A percentile compares a stretch with the other conserved stretches of the same genome.
Conservation (phyloP, 2,888 invertebrate species). For the Kryphioiulus occultus region DNA sequence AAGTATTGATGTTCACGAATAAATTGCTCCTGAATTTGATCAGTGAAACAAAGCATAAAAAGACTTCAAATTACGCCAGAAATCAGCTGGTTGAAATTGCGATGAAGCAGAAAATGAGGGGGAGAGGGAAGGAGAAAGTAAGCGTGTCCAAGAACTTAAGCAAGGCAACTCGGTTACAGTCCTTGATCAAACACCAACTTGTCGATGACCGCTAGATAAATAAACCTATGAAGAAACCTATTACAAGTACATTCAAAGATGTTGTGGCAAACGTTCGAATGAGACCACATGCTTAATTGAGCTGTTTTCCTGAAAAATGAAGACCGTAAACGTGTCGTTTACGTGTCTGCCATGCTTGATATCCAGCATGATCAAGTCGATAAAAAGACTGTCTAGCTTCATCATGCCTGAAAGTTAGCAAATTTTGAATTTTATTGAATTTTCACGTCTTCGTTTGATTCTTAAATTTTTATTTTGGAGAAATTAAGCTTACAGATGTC, state of each 20-base stretch:
- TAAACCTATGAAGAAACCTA: background rate
- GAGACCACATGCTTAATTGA: background rate
- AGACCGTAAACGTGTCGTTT: too few relatives aligned
- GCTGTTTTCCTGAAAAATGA: background rate
- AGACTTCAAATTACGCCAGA: background rate
- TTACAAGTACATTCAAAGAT: too few relatives aligned
- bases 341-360: too few relatives aligned
- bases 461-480: background rate
- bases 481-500: background rate
- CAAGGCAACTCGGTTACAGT: background rate
- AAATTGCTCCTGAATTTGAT: conserved; percentile 47
- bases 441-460: too few relatives aligned
- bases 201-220: background rate
- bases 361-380: too few relatives aligned
- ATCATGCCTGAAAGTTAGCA: too few relatives aligned
- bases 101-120: background rate
- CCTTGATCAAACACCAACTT: background rate
- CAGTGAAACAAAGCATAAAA: conserved; percentile 27
- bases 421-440: too few relatives aligned
- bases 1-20: conserved; percentile 47
- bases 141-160: conserved; percentile 1
- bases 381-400: too few relatives aligned
- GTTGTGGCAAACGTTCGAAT: background rate
- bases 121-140: background rate
- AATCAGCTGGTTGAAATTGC: conserved; percentile 41